phyloP scores from a whole-genome alignment of 1,140 invertebrate species.

The honey bee (Apis mellifera) region DNA sequence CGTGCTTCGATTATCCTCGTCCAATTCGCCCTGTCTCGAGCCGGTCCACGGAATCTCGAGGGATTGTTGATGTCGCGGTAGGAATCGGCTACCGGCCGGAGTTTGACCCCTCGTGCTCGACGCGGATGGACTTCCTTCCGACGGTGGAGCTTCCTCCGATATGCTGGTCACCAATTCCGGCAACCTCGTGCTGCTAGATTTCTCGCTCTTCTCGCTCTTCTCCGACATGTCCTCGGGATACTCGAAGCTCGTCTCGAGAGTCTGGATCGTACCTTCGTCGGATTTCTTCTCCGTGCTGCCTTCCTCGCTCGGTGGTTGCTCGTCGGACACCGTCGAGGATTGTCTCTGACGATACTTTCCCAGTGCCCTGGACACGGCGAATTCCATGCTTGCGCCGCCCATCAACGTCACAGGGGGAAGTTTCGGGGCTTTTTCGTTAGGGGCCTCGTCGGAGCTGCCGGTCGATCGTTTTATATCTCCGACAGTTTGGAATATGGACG shows the following conservation, averaged over 20 bases:
- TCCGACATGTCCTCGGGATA: conserved; percentile 74
- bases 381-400: conserved; percentile 88
- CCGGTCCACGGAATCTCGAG: conserved; percentile 88
- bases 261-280: conserved; percentile 62
- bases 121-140: conserved; percentile 85
- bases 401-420: conserved; percentile 81
- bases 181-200: conserved; percentile 72
- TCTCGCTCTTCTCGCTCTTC: conserved; percentile 74
- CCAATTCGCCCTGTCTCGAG: conserved; percentile 85
- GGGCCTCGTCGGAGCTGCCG: conserved; percentile 76
- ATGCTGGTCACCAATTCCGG: conserved; percentile 78
- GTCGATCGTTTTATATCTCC: conserved; percentile 86
- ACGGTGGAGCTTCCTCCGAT: conserved; percentile 78
- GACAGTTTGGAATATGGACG: conserved; percentile 87
- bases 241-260: conserved; percentile 71
- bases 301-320: conserved; percentile 82
- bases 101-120: conserved; percentile 82
- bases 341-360: conserved; percentile 91
- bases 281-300: conserved; percentile 78
- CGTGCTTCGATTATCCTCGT: conserved; percentile 92
- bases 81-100: conserved; percentile 80
- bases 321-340: conserved; percentile 86
- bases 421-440: conserved; percentile 82
- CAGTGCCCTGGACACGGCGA: conserved; percentile 90
- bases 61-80: conserved; percentile 88